phyloP scores from a whole-genome alignment of 1,140 invertebrate species.

The Ceratoteleas bidentatus region DNA sequence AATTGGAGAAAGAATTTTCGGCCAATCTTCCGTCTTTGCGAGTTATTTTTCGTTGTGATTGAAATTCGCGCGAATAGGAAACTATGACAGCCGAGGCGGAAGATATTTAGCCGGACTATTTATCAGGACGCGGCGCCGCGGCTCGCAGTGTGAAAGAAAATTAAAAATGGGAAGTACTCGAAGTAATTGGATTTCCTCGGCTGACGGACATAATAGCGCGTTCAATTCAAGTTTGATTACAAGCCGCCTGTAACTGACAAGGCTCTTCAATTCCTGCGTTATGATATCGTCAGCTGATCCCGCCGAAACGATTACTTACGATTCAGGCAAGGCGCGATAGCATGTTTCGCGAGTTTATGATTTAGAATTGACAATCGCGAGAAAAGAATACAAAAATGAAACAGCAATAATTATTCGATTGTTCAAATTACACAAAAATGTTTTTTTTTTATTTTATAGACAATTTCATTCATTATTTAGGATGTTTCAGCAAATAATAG shows the following conservation, averaged over 20 bases:
- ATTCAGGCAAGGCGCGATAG: too few species aligned
- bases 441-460: too few species aligned
- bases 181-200: slow-evolving; percentile 63
- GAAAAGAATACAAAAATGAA: too few species aligned
- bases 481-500: background rate
- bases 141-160: slow-evolving; percentile 25
- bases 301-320: slow-evolving; percentile 44
- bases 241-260: slow-evolving; percentile 65
- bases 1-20: too few species aligned
- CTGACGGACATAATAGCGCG: slow-evolving; percentile 56
- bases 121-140: slow-evolving; percentile 15
- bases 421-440: too few species aligned
- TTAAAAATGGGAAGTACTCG: slow-evolving; percentile 53
- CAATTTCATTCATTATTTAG: background rate
- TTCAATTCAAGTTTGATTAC: slow-evolving; percentile 63
- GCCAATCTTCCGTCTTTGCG: too few species aligned
- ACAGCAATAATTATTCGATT: too few species aligned
- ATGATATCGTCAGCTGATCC: slow-evolving; percentile 47
- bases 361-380: too few species aligned
- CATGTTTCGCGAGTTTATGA: too few species aligned
- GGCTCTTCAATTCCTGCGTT: slow-evolving; percentile 48
- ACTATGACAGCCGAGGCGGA: slow-evolving; percentile 11
- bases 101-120: slow-evolving; percentile 33
- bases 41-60: slow-evolving; percentile 18
- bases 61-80: slow-evolving; percentile 7